Percentiles rank a stretch among this genome's conserved stretches.
Conservation (phyloP, 2,888 invertebrate species). For the Eristalis intricaria region DNA sequence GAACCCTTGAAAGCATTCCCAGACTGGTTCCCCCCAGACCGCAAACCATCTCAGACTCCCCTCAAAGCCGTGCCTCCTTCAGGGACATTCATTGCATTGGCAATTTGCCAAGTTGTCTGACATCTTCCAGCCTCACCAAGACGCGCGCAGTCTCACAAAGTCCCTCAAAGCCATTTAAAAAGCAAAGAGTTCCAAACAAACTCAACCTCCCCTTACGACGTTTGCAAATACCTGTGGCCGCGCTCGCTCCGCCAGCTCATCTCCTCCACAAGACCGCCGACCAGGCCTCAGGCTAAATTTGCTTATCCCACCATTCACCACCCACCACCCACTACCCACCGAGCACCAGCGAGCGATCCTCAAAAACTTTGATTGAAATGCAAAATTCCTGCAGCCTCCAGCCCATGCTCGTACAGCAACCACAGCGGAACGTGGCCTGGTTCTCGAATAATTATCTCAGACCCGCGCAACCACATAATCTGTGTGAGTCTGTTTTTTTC, state of each 20-base stretch:
- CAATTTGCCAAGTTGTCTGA: background rate
- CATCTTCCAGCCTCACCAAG: background rate
- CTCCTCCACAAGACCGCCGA: background rate
- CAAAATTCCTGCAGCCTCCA: conserved; percentile 5
- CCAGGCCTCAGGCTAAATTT: conserved; percentile 3
- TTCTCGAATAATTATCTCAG: conserved; percentile 43
- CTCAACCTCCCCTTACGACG: background rate
- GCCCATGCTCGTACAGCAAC: background rate
- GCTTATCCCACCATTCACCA: background rate
- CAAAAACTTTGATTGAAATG: conserved; percentile 31
- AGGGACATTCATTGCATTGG: background rate
- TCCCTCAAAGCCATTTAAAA: background rate
- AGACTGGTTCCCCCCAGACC: background rate
- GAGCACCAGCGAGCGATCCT: background rate
- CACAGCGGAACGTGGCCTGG: background rate
- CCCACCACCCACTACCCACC: background rate
- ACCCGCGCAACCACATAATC: conserved; percentile 49
- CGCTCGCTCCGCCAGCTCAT: background rate
- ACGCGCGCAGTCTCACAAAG: background rate
- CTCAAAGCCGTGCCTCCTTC: background rate
- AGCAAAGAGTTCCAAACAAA: background rate
- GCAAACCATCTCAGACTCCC: background rate
- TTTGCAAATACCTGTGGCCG: background rate
- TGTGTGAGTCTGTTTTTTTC: conserved; percentile 19
- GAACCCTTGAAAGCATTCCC: background rate